Conservation (phyloP, 2,797 vertebrate species). For the Mus spretus region DNA sequence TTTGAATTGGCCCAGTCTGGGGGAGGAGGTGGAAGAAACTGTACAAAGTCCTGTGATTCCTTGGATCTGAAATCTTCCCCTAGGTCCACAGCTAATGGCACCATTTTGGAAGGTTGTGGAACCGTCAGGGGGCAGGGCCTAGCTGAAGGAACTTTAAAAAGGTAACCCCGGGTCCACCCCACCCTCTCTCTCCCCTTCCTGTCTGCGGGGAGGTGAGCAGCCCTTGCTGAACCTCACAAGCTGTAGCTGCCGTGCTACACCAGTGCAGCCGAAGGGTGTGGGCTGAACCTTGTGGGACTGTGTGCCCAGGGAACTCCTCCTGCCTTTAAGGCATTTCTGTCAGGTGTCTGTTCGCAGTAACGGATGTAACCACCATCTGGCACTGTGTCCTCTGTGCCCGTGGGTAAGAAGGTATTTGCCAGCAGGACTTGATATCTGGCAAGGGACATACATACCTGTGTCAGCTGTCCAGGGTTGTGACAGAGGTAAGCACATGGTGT, state of each 20-base stretch:
- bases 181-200: not conserved
- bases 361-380: not conserved
- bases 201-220: not conserved
- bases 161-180: no score
- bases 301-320: not conserved
- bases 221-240: no score
- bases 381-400: no score
- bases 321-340: not conserved
- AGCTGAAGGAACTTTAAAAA: not conserved
- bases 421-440: not conserved
- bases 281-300: not conserved
- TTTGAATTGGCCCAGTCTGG: not conserved
- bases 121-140: not conserved
- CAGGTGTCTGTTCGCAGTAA: not conserved
- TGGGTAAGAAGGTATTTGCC: not conserved
- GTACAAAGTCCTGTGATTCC: no score
- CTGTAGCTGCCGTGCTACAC: accelerated
- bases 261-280: not conserved
- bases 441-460: not conserved
- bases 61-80: not conserved
- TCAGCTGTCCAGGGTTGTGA: not conserved
- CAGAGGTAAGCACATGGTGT: not conserved
- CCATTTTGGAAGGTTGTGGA: not conserved
- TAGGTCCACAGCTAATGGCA: not conserved
- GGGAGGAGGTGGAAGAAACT: not conserved